phyloP scores from a whole-genome alignment of 1,140 invertebrate species.

The Dreissena rostriformis region DNA sequence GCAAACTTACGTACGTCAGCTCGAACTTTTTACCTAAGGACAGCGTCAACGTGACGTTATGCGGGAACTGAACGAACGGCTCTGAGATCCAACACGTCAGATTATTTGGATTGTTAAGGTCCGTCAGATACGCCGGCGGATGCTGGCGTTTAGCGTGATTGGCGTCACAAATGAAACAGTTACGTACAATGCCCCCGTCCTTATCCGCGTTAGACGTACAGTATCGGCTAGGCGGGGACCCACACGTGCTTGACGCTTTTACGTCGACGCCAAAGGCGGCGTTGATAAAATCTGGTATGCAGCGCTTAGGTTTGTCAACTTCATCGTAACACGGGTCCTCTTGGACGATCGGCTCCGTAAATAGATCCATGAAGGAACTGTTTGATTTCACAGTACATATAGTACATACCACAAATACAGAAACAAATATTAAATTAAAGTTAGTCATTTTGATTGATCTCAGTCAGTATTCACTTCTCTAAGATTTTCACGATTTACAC shows the following conservation, averaged over 20 bases:
- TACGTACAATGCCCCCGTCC: constrained; percentile 82
- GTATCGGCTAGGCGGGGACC: constrained; percentile 82
- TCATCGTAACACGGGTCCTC: constrained; percentile 95
- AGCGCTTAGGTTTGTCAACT: constrained; percentile 70
- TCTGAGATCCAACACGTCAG: constrained; percentile 97
- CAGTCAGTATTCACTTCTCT: no score
- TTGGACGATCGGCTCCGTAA: constrained; percentile 77
- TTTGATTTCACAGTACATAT: constrained; percentile 32
- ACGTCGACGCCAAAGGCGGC: constrained; percentile 96
- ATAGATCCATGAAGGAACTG: constrained; percentile 83
- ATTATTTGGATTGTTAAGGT: constrained; percentile 98
- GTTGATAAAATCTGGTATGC: constrained; percentile 96
- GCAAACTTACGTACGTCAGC: constrained; percentile 96
- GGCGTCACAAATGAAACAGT: constrained; percentile 95
- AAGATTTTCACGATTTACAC: no score
- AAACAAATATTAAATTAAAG: constrained; percentile 40
- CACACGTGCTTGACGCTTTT: constrained; percentile 94
- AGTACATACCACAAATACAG: constrained; percentile 37
- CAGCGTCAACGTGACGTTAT: constrained; percentile 79
- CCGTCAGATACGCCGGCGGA: constrained; percentile 92
- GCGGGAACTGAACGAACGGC: constrained; percentile 76
- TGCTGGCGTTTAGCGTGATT: constrained; percentile 88
- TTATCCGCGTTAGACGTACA: constrained; percentile 73
- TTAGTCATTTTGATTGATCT: constrained; percentile 27
- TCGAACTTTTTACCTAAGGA: constrained; percentile 95